phyloP scores from a whole-genome alignment of 2,797 vertebrate species.

The Salarias fasciatus region DNA sequence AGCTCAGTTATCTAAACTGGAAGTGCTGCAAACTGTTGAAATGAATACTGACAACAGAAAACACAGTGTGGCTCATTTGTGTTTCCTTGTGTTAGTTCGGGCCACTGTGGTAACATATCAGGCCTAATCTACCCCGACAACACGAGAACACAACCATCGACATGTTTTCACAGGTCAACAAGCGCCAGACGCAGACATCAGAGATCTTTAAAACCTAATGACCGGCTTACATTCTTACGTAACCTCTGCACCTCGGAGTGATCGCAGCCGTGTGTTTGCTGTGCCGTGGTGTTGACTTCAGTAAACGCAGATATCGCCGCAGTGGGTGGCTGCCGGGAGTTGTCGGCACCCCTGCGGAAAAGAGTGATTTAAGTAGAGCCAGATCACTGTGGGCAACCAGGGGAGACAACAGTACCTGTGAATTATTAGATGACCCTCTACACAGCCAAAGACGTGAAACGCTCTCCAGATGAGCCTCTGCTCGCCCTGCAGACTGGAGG shows the following conservation, averaged over 20 bases:
- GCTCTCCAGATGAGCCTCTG: slow-evolving; percentile 55
- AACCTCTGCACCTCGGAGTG: slow-evolving; percentile 44
- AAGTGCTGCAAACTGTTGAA: background rate
- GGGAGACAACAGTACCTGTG: slow-evolving; percentile 30
- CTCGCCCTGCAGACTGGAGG: slow-evolving; percentile 30
- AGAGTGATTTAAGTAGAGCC: slow-evolving; percentile 35
- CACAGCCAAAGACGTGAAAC: slow-evolving; percentile 47
- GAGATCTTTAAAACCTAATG: slow-evolving; percentile 64
- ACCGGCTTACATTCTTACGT: slow-evolving; percentile 59
- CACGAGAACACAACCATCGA: slow-evolving; percentile 21
- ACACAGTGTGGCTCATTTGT: too few species aligned
- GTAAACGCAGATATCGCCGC: slow-evolving; percentile 43
- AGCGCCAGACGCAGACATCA: slow-evolving; percentile 58
- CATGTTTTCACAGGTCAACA: background rate
- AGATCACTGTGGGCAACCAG: slow-evolving; percentile 41
- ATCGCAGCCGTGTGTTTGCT: slow-evolving; percentile 53
- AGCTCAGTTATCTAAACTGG: slow-evolving; percentile 39
- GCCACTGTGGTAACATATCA: too few species aligned
- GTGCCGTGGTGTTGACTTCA: slow-evolving; percentile 42
- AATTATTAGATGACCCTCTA: slow-evolving; percentile 53
- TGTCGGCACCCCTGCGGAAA: slow-evolving; percentile 32
- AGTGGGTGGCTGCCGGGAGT: slow-evolving; percentile 26
- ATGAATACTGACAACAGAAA: too few species aligned
- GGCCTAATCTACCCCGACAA: slow-evolving; percentile 30
- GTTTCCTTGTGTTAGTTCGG: too few species aligned